phyloP scores from a whole-genome alignment of 2,797 vertebrate genomes.

The Poeciliopsis gracilis region DNA sequence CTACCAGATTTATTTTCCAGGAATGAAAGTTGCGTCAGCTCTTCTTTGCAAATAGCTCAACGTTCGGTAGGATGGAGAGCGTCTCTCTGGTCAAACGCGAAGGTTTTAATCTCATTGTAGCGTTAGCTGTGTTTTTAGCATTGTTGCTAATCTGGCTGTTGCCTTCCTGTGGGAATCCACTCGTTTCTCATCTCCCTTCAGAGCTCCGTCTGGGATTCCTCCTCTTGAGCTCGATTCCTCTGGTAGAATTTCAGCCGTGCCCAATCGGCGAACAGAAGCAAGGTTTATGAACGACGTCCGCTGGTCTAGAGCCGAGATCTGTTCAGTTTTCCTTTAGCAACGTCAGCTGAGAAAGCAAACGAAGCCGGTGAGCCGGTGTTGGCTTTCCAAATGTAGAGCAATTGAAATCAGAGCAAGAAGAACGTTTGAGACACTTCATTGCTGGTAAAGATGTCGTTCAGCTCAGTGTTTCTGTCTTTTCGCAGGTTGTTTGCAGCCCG shows the following conservation, averaged over 20 bases:
- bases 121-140: background rate
- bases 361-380: background rate
- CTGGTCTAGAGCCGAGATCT: background rate
- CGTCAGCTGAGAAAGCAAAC: no score
- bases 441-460: background rate
- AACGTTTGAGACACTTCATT: background rate
- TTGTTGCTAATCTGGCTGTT: background rate
- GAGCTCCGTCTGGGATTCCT: background rate
- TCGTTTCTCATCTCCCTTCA: background rate
- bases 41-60: background rate
- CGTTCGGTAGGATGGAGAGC: background rate
- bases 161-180: background rate
- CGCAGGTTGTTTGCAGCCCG: background rate
- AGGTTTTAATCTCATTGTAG: background rate
- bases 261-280: background rate
- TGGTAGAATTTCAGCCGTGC: background rate
- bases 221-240: background rate
- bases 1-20: background rate
- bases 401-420: no score
- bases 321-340: background rate
- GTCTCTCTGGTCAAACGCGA: background rate
- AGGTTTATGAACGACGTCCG: background rate
- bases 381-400: no score
- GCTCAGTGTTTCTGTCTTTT: background rate
- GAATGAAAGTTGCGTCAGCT: background rate